Evolutionary conservation across 2,113 vertebrate species (phyloP), one percentile per base, ranked within the genome.

Genomic region (Talpa occidentalis): DNA sequence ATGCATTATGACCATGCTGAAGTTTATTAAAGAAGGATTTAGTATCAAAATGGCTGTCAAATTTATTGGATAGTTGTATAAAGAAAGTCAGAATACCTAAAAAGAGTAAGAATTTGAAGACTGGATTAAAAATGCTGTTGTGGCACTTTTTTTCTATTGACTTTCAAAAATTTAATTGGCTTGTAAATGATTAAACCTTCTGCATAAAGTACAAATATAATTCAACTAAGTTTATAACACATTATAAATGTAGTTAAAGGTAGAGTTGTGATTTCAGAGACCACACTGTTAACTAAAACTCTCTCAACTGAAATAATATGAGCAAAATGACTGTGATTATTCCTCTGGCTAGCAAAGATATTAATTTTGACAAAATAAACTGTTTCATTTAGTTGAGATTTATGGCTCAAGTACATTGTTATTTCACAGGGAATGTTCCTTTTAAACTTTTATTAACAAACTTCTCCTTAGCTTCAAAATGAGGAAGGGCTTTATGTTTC

Each of bases 181-280:
- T 81, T 66, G 32, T 88, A 42, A 88, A 72, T 88, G 66, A 35
- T 72, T 73, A 91, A 82, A 91, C 54, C 3, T 81, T 54, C 28
- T 64, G 17, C 28, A 40, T 93, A 64, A 93, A 93, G 35, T 24
- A 16, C 44, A 62, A 67, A 47, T 47, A n/a, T 56, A 56, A 74
- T 88, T 59, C 37, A 37, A 89, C 78, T 17, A 59, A 42, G 37
- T 74, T 82, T 66, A 74, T 66, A 56, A 60, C 30, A 70, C 47
- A n/a, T 22, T 56, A 56, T 22, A 56, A 56, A 56, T 56, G 1
- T 22, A 56, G 6, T 22, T 56, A 67, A 85, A 85, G 59, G 37
- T 32, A 49, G 6, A 82, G 8, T 49, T 88, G 49, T 69, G 22
- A 24, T 76, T 83, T 83, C 69, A 60, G 60, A 26, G 32, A 40